Base-by-base conservation (phyloP, 2,797 vertebrate genomes). In the Sebastes vulpes region DNA sequence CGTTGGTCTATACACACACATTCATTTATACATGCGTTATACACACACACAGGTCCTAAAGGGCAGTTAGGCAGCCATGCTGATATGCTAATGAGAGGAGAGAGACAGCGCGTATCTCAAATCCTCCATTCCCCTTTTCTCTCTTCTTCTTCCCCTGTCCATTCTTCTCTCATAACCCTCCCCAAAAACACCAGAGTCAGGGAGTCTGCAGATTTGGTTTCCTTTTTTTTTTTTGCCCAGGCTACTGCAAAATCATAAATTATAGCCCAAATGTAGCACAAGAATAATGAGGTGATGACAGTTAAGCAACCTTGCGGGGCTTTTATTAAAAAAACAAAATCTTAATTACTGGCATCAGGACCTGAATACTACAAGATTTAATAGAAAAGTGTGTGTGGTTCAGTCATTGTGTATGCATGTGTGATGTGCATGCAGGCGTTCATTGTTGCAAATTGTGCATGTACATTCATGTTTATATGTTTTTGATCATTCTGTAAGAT, bases 61-160 rank as follows among this genome's bases (percentile, higher is more conserved):
- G 73, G 82, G 79, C 84, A 86, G 75, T 52, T 25, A 38, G 57
- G 76, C 79, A 75, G 76, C 63, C 77, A 79, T 77, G 78, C 89
- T 85, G 77, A 84, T 85, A 86, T 91, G 89, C 23, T 92, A 94
- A 94, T 94, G 84, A 90, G 83, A 82, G 77, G 65, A 85, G 67
- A 82, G 79, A 85, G 80, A 84, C 60, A 2, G 72, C 4, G 61
- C 79, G 89, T 94, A 91, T 93, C 86, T 83, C 58, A 72, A 89
- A 86, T 87, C 64, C 70, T 79, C 57, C 72, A 84, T 54, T 57
- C 69, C 61, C 48, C 46, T 26, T 32, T 28, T 56, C 29, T 28
- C 58, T 60, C 57, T 18, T 76, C 50, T 28, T 32, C 11, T 54
- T 25, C 38, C 31, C 65, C 58, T 70, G 73, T 74, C 77, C 54